Evolutionary conservation across 2,113 vertebrate species (phyloP).

Genomic region (Puffinus mauretanicus): DNA sequence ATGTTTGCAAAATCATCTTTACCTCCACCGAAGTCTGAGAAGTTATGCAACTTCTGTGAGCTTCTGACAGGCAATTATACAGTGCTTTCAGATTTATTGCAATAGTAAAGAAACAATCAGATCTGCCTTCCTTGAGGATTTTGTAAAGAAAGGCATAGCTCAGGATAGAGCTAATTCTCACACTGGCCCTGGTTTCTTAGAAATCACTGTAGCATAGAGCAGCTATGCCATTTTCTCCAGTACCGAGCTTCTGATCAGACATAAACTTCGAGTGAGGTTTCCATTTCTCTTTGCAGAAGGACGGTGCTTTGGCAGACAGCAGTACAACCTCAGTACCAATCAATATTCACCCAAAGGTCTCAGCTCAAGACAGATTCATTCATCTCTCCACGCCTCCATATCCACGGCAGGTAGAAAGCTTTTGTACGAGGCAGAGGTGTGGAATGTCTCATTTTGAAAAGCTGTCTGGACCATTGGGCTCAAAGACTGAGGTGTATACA

Average conservation of each 20-base stretch:
- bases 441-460: background rate
- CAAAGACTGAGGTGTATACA: background rate
- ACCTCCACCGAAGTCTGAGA: background rate
- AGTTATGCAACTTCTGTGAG: background rate
- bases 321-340: background rate
- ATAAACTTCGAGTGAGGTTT: background rate
- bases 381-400: background rate
- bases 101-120: background rate
- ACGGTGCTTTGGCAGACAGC: background rate
- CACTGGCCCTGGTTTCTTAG: background rate
- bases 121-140: background rate
- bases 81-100: background rate
- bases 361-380: background rate
- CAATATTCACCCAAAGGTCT: background rate
- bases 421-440: background rate
- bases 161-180: background rate
- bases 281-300: background rate
- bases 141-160: background rate
- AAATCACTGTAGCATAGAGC: background rate
- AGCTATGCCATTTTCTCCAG: background rate
- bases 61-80: background rate
- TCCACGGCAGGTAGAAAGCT: background rate
- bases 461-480: background rate
- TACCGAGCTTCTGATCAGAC: background rate
- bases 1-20: background rate